Base-by-base conservation (phyloP, 2,888 invertebrate species). In the Acrobasis consociella region DNA sequence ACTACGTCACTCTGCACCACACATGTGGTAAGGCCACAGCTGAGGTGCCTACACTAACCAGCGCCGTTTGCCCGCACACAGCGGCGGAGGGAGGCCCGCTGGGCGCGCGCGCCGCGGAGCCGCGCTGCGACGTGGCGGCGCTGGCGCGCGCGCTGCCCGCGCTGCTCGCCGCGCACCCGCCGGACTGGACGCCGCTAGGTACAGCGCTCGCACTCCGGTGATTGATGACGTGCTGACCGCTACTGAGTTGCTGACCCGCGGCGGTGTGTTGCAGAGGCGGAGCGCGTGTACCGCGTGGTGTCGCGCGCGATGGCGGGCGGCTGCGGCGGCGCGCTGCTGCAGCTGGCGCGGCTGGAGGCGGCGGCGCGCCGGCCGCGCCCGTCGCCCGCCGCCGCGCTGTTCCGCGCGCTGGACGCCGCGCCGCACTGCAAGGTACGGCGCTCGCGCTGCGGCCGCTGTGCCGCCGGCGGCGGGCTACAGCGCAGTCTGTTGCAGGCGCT, bases 401-500 rank as follows among this genome's bases (percentile, higher is more conserved):
- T 94, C 72, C 82, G 87, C 63, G 95, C 94, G 9, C 87, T 95
- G 39, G 95, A 94, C 71, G 93, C 93, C 73, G 65, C 65, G 63
- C 79, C 77, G 22, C 68, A 69, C 63, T 70, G 75, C 73, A 80
- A 80, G 77, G 80, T 77, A 46, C n/a, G 58, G 1, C 56, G 10
- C 11, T 22, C 10, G n/a, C 13, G 22, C 39, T 11, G 37, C 39
- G 5, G 38, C 17, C 68, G 59, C 37, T 22, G 38, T 58, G 37
- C 46, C 9, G 11, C 11, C 5, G 56, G 11, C 46, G 17, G 9
- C 52, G 10, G 2, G 2, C 15, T 16, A 16, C 5, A 2, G 16
- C 9, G 53, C n/a, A 1, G 2, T 38, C 60, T 63, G 62, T 56
- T 37, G 65, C 75, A 76, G 81, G 78, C 78, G 78, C 39, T 76